These are phyloP conservation scores for Agrypnia vestita DNA, from an alignment of 1,140 invertebrate genomes.

Conservation along the genomic window DNA sequence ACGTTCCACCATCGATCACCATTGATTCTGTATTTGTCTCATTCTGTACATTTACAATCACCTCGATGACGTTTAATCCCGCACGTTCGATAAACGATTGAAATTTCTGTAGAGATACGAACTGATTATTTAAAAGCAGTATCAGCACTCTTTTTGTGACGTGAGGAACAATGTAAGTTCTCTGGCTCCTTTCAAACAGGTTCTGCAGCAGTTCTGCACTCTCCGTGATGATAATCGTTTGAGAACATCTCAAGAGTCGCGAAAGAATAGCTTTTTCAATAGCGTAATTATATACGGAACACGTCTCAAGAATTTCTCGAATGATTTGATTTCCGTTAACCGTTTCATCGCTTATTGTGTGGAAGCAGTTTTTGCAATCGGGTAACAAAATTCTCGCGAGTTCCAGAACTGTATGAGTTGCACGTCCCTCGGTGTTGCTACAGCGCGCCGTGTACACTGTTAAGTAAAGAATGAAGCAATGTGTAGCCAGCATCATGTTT, in stretches of 20 bases:
- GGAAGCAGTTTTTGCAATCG: background rate
- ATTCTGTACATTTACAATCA: background rate
- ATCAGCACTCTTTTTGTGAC: background rate
- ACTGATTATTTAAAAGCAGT: background rate
- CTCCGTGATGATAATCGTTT: background rate
- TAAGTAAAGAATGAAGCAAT: background rate
- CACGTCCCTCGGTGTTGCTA: background rate
- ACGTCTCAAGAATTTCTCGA: constrained; percentile 11
- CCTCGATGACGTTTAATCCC: background rate
- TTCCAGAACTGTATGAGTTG: background rate
- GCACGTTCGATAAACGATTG: background rate
- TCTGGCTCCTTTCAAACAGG: constrained; percentile 8
- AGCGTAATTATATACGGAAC: background rate
- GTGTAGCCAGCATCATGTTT: constrained; percentile 8
- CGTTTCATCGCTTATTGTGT: constrained; percentile 16
- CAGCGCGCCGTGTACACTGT: too few species aligned
- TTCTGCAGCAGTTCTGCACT: background rate
- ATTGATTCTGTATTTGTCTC: background rate
- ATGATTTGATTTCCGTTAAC: background rate
- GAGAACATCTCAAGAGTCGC: background rate
- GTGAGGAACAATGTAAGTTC: background rate
- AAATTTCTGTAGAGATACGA: background rate
- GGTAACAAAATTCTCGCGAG: constrained; percentile 4
- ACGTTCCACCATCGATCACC: background rate
- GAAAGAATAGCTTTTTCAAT: constrained; percentile 5